Evolutionary conservation across 2,113 vertebrate genomes (phyloP).

Genomic region (Tympanuchus pallidicinctus): DNA sequence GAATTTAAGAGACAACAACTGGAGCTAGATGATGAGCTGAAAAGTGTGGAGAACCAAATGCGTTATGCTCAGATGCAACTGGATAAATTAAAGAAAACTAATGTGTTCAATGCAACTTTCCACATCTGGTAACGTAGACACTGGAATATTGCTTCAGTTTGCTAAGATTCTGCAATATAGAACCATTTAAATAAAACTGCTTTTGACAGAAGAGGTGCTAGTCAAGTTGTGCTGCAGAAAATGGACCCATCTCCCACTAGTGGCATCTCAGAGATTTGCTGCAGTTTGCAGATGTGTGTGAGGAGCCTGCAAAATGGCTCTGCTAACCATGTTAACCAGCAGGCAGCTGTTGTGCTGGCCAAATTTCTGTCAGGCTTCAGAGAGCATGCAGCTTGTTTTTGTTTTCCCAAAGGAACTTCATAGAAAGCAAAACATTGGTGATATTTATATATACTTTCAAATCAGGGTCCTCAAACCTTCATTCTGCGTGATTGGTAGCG

Average conservation of each 20-base stretch:
- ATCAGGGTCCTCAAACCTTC: neutral
- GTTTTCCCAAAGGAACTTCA: neutral
- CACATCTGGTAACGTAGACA: constrained; percentile 88
- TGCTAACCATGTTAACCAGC: fast-evolving
- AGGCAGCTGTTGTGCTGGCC: fast-evolving
- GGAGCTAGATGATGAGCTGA: constrained; percentile 96
- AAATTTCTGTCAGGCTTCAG: neutral
- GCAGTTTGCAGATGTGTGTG: fast-evolving
- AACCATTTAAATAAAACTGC: fast-evolving
- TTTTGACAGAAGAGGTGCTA: too few species aligned
- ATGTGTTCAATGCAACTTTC: constrained; percentile 97
- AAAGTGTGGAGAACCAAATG: constrained; percentile 98
- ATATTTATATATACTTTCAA: neutral
- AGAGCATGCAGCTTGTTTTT: fast-evolving
- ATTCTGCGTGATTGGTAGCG: fast-evolving
- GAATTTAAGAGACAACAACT: constrained; percentile 98
- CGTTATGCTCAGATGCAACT: constrained; percentile 94
- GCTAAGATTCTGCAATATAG: fast-evolving
- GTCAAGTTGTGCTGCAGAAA: neutral
- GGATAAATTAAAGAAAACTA: constrained; percentile 97
- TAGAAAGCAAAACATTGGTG: neutral
- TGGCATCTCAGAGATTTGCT: neutral
- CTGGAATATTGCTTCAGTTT: fast-evolving
- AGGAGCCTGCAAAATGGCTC: neutral
- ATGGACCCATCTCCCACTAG: fast-evolving